These are phyloP conservation scores for Meloidogyne chitwoodi DNA, from an alignment of 1,140 invertebrate genomes.

Conservation along the genomic window DNA sequence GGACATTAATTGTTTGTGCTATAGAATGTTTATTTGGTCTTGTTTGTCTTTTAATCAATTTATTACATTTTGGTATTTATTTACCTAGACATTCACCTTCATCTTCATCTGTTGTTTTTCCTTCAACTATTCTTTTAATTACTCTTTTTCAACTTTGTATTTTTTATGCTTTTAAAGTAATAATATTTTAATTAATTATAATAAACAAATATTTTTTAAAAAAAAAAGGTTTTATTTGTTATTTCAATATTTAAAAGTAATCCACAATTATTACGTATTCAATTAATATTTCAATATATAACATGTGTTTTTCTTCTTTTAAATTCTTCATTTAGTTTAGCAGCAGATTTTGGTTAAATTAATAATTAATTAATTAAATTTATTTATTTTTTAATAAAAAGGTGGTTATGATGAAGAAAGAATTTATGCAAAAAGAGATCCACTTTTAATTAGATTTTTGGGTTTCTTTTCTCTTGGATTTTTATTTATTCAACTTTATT, in stretches of 20 bases:
- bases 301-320: constrained; percentile 55
- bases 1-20: constrained; percentile 52
- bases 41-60: constrained; percentile 50
- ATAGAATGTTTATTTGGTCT: constrained; percentile 52
- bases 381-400: not conserved
- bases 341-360: constrained; percentile 50
- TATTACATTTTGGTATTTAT: constrained; percentile 49
- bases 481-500: constrained; percentile 50
- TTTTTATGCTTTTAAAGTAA: constrained; percentile 52
- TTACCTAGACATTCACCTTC: constrained; percentile 24
- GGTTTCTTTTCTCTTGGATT: constrained; percentile 53
- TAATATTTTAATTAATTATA: not conserved
- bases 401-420: constrained; percentile 51
- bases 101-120: constrained; percentile 16
- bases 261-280: constrained; percentile 45
- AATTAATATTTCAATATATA: constrained; percentile 55
- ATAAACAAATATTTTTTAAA: not conserved
- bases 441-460: constrained; percentile 48
- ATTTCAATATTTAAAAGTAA: constrained; percentile 43
- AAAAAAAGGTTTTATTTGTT: constrained; percentile 48
- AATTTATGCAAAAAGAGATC: constrained; percentile 43
- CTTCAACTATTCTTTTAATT: constrained; percentile 39
- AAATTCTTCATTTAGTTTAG: constrained; percentile 54
- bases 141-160: constrained; percentile 47
- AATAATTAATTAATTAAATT: not conserved